These are phyloP conservation scores for Megaceryle alcyon DNA, from an alignment of 2,797 vertebrate genomes.

Conservation along the genomic window DNA sequence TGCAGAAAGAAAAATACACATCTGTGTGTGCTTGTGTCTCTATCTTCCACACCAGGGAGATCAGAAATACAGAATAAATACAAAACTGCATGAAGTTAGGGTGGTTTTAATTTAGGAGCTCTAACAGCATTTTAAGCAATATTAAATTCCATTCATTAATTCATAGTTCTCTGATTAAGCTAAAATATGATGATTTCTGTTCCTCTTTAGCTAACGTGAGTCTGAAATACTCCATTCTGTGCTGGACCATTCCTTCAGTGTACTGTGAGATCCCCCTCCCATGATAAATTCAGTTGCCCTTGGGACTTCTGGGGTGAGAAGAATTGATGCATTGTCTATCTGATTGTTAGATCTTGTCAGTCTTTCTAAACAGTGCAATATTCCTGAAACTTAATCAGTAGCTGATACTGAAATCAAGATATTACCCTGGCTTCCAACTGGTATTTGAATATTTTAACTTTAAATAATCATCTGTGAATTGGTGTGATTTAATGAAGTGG, in stretches of 20 bases:
- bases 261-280: neutral
- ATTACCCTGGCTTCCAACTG: neutral
- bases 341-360: neutral
- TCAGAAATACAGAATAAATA: neutral
- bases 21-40: neutral
- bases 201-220: neutral
- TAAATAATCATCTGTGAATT: neutral
- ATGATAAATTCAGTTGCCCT: neutral
- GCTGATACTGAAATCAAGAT: constrained; percentile 5
- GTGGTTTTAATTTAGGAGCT: neutral
- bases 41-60: neutral
- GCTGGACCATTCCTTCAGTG: neutral
- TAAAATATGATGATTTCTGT: neutral
- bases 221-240: neutral
- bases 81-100: neutral
- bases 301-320: neutral
- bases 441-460: constrained; percentile 45
- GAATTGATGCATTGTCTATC: neutral
- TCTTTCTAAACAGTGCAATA: constrained; percentile 1
- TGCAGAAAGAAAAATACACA: neutral
- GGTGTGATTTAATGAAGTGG: neutral
- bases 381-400: constrained; percentile 29
- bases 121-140: neutral
- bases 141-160: neutral
- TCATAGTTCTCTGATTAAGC: neutral